Conservation (phyloP, 2,113 vertebrate genomes). For the Clarias macrocephalus region DNA sequence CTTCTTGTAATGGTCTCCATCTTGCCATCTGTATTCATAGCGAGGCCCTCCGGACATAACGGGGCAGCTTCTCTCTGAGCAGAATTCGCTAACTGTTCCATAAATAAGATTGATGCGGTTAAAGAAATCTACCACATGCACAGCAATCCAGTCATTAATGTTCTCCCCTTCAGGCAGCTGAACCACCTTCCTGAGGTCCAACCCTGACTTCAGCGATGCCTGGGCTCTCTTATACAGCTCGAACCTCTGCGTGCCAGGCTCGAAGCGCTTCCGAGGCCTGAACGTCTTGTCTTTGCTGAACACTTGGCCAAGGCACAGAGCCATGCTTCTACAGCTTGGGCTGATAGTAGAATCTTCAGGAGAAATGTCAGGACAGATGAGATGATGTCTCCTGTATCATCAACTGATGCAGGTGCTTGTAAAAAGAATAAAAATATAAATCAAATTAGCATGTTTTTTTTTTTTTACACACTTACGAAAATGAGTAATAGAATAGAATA, state of each 20-base stretch:
- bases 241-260: constrained; percentile 93
- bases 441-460: background rate
- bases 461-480: background rate
- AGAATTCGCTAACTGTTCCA: constrained; percentile 93
- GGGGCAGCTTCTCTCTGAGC: constrained; percentile 87
- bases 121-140: constrained; percentile 97
- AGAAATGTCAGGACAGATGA: constrained; percentile 4
- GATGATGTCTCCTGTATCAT: background rate
- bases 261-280: constrained; percentile 89
- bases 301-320: constrained; percentile 93
- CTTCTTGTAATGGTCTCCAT: constrained; percentile 86
- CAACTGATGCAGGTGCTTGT: background rate
- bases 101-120: constrained; percentile 98
- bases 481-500: too few relatives aligned
- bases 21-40: constrained; percentile 97
- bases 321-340: constrained; percentile 73
- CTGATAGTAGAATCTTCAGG: constrained; percentile 31
- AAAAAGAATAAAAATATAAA: background rate
- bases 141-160: constrained; percentile 93
- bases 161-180: constrained; percentile 87
- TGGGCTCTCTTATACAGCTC: constrained; percentile 97
- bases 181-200: constrained; percentile 91
- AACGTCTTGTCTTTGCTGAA: constrained; percentile 98
- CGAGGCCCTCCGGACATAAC: constrained; percentile 93
- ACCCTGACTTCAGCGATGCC: constrained; percentile 91